Evolutionary conservation across 2,888 invertebrate species (phyloP).

Genomic region (Epicampocera succincta): DNA sequence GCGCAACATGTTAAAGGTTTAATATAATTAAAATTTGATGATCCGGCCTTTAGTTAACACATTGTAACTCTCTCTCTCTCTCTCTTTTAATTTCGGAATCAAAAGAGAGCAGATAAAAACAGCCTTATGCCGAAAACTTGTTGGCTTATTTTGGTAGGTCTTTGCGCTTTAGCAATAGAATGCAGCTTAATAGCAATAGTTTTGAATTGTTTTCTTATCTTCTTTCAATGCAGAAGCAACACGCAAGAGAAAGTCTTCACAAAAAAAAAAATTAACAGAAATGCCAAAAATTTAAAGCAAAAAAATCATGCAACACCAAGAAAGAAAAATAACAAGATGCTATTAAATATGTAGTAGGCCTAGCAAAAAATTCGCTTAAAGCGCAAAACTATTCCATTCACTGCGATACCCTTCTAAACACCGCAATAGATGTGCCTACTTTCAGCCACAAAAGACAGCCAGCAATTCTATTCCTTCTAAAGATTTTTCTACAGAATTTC

Average conservation of each 20-base stretch:
- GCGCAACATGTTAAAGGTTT: neutral
- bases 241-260: slow-evolving; percentile 49
- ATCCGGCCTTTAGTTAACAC: neutral
- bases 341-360: too few species aligned
- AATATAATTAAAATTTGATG: neutral
- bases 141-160: neutral
- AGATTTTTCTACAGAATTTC: too few species aligned
- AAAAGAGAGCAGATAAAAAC: neutral
- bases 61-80: too few species aligned
- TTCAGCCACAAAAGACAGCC: too few species aligned
- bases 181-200: neutral
- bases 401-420: too few species aligned
- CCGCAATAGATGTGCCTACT: too few species aligned
- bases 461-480: too few species aligned
- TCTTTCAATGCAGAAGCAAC: slow-evolving; percentile 35
- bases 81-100: too few species aligned
- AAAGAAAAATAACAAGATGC: too few species aligned
- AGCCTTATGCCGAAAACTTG: slow-evolving; percentile 14
- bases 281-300: neutral
- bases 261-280: neutral
- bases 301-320: neutral
- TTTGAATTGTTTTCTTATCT: neutral
- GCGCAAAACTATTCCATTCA: too few species aligned
- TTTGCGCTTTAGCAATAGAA: slow-evolving; percentile 26
- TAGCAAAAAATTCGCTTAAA: too few species aligned